These are phyloP conservation scores for Girardia tigrina DNA, from an alignment of 2,888 invertebrate species.

Conservation along the genomic window DNA sequence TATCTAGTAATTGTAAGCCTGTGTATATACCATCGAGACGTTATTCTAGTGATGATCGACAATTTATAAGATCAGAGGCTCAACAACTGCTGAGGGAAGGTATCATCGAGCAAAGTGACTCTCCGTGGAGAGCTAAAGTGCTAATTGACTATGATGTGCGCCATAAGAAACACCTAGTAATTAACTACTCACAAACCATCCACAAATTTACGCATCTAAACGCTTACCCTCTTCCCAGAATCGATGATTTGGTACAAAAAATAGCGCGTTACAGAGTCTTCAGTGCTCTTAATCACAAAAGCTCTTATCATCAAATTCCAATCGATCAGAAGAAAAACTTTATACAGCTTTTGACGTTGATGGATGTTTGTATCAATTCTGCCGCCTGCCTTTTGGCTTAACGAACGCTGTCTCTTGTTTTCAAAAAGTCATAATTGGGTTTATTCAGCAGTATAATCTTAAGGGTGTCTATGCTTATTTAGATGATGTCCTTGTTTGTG, in stretches of 20 bases:
- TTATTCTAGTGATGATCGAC: conserved; percentile 25
- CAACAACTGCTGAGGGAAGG: conserved; percentile 28
- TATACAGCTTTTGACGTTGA: conserved; percentile 31
- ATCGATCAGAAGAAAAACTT: conserved; percentile 26
- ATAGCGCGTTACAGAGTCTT: conserved; percentile 24
- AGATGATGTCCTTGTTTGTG: conserved; percentile 24
- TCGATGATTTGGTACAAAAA: conserved; percentile 35
- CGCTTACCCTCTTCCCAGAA: conserved; percentile 33
- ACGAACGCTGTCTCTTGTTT: conserved; percentile 30
- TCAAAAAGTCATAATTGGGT: conserved; percentile 10
- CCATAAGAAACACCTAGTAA: conserved; percentile 30
- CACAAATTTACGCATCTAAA: conserved; percentile 34
- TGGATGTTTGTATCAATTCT: conserved; percentile 27
- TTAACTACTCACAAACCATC: conserved; percentile 31
- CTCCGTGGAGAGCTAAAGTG: conserved; percentile 30
- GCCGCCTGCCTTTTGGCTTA: conserved; percentile 32
- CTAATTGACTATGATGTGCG: neutral
- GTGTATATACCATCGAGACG: conserved; percentile 29
- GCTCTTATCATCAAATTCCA: conserved; percentile 33
- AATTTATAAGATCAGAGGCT: conserved; percentile 31
- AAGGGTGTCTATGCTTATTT: conserved; percentile 29
- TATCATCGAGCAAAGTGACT: conserved; percentile 33
- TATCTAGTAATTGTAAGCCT: conserved; percentile 30
- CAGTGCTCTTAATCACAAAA: conserved; percentile 12
- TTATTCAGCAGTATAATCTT: conserved; percentile 24